Evolutionary conservation across 2,797 vertebrate species (phyloP).

Genomic region (Brachyalestes nurse): DNA sequence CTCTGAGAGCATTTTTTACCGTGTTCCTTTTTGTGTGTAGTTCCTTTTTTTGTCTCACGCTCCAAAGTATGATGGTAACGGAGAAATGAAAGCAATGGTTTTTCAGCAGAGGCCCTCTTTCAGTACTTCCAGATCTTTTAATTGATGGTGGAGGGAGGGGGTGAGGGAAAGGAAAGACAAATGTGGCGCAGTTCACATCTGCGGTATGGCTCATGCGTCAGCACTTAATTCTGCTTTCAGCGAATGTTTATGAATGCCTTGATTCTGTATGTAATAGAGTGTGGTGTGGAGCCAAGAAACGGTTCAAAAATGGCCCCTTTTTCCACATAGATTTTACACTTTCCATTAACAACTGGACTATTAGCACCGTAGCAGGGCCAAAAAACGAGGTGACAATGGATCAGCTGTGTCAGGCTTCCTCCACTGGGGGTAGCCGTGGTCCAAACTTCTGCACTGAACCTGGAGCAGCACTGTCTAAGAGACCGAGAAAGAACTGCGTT

Average conservation of each 20-base stretch:
- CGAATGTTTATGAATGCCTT: background rate
- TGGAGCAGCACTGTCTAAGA: background rate
- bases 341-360: background rate
- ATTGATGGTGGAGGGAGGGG: background rate
- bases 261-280: constrained; percentile 6
- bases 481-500: background rate
- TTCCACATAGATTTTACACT: background rate
- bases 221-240: background rate
- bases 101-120: constrained; percentile 23
- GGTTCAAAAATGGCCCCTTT: background rate
- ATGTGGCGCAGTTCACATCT: background rate
- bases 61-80: background rate
- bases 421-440: constrained; percentile 41
- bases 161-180: background rate
- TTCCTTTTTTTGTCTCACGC: constrained; percentile 2
- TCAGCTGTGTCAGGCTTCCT: constrained; percentile 20
- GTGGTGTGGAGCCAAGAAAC: background rate
- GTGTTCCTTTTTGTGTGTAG: background rate
- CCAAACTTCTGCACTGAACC: constrained; percentile 3
- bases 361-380: background rate
- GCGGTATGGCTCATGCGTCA: constrained; percentile 4
- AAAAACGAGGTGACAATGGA: background rate
- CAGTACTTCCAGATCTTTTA: constrained; percentile 16
- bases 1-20: background rate
- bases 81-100: constrained; percentile 25